These are phyloP conservation scores for Chironomus tentans DNA, from an alignment of 2,888 invertebrate genomes.

Conservation along the genomic window DNA sequence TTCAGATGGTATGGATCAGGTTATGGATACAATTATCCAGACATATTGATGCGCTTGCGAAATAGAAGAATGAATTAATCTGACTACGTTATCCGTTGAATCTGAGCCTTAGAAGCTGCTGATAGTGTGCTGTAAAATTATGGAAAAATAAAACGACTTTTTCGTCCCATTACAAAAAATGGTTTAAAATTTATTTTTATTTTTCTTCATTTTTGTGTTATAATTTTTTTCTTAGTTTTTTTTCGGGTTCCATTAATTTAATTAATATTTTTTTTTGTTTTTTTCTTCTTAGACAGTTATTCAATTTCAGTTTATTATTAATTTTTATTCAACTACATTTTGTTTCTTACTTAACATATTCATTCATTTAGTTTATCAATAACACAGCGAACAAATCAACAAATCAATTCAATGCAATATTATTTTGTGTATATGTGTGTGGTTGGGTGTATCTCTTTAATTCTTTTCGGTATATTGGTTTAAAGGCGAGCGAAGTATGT, in stretches of 20 bases:
- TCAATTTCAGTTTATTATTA: background rate
- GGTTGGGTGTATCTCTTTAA: too few species aligned
- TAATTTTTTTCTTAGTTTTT: conserved; percentile 4
- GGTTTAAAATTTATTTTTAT: conserved; percentile 17
- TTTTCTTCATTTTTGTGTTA: background rate
- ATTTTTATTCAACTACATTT: background rate
- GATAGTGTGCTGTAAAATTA: background rate
- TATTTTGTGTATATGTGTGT: too few species aligned
- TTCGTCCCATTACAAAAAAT: conserved; percentile 20
- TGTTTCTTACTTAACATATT: too few species aligned
- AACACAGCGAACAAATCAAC: background rate
- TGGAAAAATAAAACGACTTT: background rate
- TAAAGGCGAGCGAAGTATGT: too few species aligned
- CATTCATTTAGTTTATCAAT: background rate
- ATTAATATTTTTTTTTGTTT: background rate
- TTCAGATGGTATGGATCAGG: background rate
- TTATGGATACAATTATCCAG: background rate
- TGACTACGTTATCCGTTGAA: background rate
- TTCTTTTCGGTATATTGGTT: background rate
- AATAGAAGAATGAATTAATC: background rate
- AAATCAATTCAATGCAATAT: background rate
- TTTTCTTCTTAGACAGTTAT: conserved; percentile 9
- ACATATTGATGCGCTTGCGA: background rate
- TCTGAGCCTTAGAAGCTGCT: background rate
- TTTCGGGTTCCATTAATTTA: background rate